Evolutionary conservation across 1,140 invertebrate species (phyloP), one percentile per base, ranked within the genome.

Genomic region (Sarcophaga peregrina): DNA sequence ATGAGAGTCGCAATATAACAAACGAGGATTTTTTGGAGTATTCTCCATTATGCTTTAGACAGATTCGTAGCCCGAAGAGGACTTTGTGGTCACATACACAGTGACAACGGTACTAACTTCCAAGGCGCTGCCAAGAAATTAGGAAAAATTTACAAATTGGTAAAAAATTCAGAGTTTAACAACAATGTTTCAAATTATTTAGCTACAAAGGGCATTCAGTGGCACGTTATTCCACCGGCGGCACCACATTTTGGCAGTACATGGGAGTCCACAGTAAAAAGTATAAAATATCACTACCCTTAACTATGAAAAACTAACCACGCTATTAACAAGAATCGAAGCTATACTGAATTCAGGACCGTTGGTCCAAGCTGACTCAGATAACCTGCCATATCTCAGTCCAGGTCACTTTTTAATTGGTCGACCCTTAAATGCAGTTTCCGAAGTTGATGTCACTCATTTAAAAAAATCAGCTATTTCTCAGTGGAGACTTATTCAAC

Each of bases 331-430:
- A 58, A 58, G 52, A 58, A 58, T 58, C n/a, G 52, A 58, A 58
- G 52, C 52, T 11, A 5, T 58, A 0, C 11, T 58, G 10, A 58
- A 13, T 4, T 58, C 52, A 5, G 0, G 52, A 13, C 52, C 52
- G 11, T 13, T 58, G 11, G 52, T 58, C 9, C 52, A 58, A 7
- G 52, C 10, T 58, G 52, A 58, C 10, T 84, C 86, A 7, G 78
- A 83, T 11, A 87, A 89, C 73, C 74, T 85, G 0, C 54, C 17
- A 5, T 82, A 84, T 11, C 73, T 90, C 1, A 86, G 88, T 8
- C 88, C 89, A 9, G 87, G 86, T 9, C 89, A 90, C 86, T 90
- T 89, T 80, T 68, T 90, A 2, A 87, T 87, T 82, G 90, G 87
- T 8, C 62, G 85, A 15, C 85, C 88, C 1, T n/a, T 90, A 13